phyloP scores from a whole-genome alignment of 2,113 vertebrate genomes.

The Microcebus murinus region DNA sequence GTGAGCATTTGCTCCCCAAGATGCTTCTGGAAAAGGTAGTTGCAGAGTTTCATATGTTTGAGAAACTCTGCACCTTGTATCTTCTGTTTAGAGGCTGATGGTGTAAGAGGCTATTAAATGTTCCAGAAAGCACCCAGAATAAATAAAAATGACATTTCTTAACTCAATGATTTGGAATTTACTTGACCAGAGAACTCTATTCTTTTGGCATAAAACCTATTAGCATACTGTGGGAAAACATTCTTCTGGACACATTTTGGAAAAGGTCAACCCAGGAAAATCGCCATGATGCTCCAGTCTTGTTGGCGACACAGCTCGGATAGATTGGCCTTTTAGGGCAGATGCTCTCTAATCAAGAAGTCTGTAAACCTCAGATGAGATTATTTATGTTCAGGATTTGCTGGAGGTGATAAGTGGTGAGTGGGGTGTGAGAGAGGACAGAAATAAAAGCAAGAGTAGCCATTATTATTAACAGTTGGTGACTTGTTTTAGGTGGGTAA shows the following conservation, averaged over 20 bases:
- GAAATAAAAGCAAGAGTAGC: neutral
- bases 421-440: neutral
- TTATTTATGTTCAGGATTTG: neutral
- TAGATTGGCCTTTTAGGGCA: neutral
- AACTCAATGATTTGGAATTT: neutral
- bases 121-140: neutral
- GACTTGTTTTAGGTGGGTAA: neutral
- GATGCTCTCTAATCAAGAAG: neutral
- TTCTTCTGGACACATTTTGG: neutral
- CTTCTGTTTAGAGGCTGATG: neutral
- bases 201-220: slow-evolving; percentile 4
- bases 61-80: neutral
- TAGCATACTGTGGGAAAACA: neutral
- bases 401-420: neutral
- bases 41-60: neutral
- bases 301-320: neutral
- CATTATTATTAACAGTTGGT: neutral
- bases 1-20: neutral
- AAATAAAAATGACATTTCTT: neutral
- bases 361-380: neutral
- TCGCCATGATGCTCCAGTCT: neutral
- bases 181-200: neutral
- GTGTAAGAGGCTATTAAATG: neutral
- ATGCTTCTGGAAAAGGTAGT: neutral
- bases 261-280: slow-evolving; percentile 26